phyloP scores from a whole-genome alignment of 2,797 vertebrate genomes.

The Pipistrellus pipistrellus region DNA sequence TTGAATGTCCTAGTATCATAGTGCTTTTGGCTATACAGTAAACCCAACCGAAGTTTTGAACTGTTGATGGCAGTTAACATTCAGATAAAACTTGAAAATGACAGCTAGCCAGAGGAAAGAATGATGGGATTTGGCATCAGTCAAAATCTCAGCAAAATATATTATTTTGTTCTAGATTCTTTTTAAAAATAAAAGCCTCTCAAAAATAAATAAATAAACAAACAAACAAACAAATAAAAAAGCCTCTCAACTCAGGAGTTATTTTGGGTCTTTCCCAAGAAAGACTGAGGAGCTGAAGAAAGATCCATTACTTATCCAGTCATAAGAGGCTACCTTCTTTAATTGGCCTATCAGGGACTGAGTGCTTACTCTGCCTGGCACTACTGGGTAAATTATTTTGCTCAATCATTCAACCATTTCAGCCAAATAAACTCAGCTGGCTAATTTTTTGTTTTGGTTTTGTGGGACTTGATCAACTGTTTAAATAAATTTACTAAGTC shows the following conservation, averaged over 20 bases:
- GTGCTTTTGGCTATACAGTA: slow-evolving; percentile 37
- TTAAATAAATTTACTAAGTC: slow-evolving; percentile 48
- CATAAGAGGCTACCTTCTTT: neutral
- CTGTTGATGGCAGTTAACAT: slow-evolving; percentile 60
- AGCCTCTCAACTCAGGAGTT: slow-evolving; percentile 60
- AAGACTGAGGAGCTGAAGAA: slow-evolving; percentile 36
- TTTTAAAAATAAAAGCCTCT: slow-evolving; percentile 63
- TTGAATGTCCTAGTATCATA: slow-evolving; percentile 71
- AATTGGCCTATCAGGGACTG: neutral
- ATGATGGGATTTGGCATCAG: slow-evolving; percentile 64
- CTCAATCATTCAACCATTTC: slow-evolving; percentile 43
- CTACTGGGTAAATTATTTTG: neutral
- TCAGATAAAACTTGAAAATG: slow-evolving; percentile 69
- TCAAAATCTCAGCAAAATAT: slow-evolving; percentile 9
- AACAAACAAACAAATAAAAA: neutral
- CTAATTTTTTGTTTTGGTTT: slow-evolving; percentile 55
- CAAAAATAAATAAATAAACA: neutral
- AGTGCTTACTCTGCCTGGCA: neutral
- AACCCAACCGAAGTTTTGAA: slow-evolving; percentile 54
- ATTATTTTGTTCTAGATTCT: slow-evolving; percentile 71
- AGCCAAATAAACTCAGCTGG: neutral
- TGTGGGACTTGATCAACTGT: slow-evolving; percentile 58
- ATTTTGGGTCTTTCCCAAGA: slow-evolving; percentile 67
- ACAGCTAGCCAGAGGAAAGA: slow-evolving; percentile 36
- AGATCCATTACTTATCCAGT: neutral